Evolutionary conservation across 2,888 invertebrate species (phyloP).

Genomic region (Eilema griseolum): DNA sequence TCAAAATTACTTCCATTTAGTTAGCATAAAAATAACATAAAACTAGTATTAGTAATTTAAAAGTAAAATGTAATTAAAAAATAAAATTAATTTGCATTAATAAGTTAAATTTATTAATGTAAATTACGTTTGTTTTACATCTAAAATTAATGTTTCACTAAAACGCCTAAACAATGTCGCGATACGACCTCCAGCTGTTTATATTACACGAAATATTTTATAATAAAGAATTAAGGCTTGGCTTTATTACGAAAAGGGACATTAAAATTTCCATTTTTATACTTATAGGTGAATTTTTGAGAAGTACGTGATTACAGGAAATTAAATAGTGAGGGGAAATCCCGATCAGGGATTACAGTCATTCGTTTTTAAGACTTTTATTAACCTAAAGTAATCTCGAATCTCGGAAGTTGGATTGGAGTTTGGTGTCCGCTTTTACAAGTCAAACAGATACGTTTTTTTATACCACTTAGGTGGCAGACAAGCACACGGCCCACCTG

Average conservation of each 20-base stretch:
- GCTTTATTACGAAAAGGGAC: slow-evolving; percentile 62
- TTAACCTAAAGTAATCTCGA: background rate
- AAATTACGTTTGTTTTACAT: slow-evolving; percentile 13
- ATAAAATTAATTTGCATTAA: background rate
- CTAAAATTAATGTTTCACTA: slow-evolving; percentile 36
- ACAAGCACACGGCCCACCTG: too few species aligned
- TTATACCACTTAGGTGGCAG: too few species aligned
- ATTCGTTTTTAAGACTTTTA: background rate
- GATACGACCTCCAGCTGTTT: slow-evolving; percentile 52
- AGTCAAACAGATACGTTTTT: too few species aligned
- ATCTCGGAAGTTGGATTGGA: too few species aligned
- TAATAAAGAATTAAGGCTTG: slow-evolving; percentile 59
- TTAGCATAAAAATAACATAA: too few species aligned
- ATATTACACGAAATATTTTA: slow-evolving; percentile 60
- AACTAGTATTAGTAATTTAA: background rate
- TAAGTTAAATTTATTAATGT: background rate
- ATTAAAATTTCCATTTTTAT: slow-evolving; percentile 67
- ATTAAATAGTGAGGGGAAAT: slow-evolving; percentile 38
- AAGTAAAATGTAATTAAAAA: background rate
- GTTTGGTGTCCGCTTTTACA: too few species aligned
- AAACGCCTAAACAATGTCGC: slow-evolving; percentile 32
- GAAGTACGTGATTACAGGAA: slow-evolving; percentile 50
- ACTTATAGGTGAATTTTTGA: slow-evolving; percentile 49
- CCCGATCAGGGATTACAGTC: background rate
- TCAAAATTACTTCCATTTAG: too few species aligned